Base-by-base conservation (phyloP, 1,140 invertebrate genomes). In the Mactra quadrangularis region DNA sequence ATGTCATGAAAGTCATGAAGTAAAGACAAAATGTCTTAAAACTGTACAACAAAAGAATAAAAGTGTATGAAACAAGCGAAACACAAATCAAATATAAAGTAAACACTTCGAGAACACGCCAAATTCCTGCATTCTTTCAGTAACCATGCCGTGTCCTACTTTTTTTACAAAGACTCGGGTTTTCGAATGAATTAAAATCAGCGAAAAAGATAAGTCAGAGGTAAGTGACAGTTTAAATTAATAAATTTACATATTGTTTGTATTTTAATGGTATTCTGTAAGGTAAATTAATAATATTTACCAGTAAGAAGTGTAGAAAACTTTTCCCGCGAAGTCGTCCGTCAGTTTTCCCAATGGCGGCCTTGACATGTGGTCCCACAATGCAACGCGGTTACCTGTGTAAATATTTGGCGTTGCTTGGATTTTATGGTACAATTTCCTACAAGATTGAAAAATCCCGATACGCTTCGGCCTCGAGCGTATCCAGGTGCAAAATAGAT, bases 311-410 rank as follows among this genome's bases (percentile, higher is more conserved):
- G 25, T 57, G 47, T 41, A 25, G 31, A 62, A 47, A 60, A 29
- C 55, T 76, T 76, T 62, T 60, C 74, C 55, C 74, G 74, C 55
- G 59, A 62, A 62, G 53, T 64, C 59, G 35, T 41, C 38, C 45
- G 57, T 62, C 71, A 53, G 38, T 68, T 75, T 62, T 76, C 55
- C 50, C 59, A 76, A 76, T 76, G 74, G 74, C 74, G 74, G 74
- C 74, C 74, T 76, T 76, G 74, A 76, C 74, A 76, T 76, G 74
- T 64, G 74, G 55, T 76, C 74, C 74, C 74, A 76, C 25, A 76
- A 76, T 62, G 74, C 74, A 50, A 47, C 62, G 74, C 74, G 74
- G 19, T 74, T 76, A 60, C 74, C 55, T 60, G 53, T 76, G 74
- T 76, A 62, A 76, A 76, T 50, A 62, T 76, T 76, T 76, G 55